Evolutionary conservation across 2,797 vertebrate species (phyloP), one percentile per base, ranked within the genome.

Genomic region (Micrastur ruficollis): DNA sequence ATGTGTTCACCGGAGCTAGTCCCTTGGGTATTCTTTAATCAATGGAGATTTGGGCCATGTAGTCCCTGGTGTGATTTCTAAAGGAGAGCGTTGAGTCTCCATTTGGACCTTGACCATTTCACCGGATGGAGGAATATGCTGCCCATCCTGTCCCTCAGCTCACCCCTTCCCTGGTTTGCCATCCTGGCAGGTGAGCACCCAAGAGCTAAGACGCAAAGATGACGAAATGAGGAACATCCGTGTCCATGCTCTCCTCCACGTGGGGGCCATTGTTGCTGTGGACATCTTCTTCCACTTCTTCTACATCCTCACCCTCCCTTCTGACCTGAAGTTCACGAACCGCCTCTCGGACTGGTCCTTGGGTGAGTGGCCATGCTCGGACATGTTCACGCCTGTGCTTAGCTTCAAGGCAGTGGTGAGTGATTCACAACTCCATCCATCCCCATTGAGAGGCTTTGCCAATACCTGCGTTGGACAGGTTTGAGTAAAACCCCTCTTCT

Each of bases 271-370:
- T 36, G 8, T 98, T 1, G 93, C 98, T 0, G 99, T 99, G 95
- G 99, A 99, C 59, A 26, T 99, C 95, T 98, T 99, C 95, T 99
- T 99, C 95, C 99, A 99, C 81, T 99, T 99, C 98, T 98, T 99
- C 98, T 99, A 99, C 98, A 99, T 99, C 97, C 98, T 99, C 88
- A 99, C 99, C 97, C 99, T 99, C 81, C 99, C 99, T 38, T 97
- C 96, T 0, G 99, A 99, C 97, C 93, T 99, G 95, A 99, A 99
- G 97, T 98, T 99, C 4, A 93, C 98, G 58, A 99, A 90, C 90
- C 98, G 98, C 61, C 97, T 99, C 95, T 99, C 99, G 0, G 99
- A 99, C 97, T 99, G 99, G 97, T 98, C 99, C 53, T 81, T 99
- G 20, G 99, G 99, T 99, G 97, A 96, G 99, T 98, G 87, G 42